Conservation (phyloP, 2,113 vertebrate genomes). For the Elaphurus davidianus region DNA sequence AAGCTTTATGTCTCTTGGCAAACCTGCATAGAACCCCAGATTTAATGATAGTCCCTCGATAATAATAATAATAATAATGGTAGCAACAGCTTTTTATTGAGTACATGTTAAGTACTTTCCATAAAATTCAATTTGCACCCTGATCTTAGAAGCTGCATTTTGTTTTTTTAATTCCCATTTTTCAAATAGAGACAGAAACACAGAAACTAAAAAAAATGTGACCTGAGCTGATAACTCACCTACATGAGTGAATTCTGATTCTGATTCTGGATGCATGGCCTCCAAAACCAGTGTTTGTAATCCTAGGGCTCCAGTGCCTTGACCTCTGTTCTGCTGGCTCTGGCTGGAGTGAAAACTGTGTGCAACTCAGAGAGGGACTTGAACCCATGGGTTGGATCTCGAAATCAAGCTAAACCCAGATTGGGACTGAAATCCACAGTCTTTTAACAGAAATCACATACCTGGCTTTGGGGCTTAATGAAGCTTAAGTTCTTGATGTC, state of each 20-base stretch:
- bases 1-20: neutral
- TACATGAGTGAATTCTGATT: neutral
- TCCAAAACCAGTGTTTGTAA: neutral
- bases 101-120: neutral
- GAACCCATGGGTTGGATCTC: neutral
- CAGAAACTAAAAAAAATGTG: neutral
- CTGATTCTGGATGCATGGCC: neutral
- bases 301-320: neutral
- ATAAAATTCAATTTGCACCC: neutral
- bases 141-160: neutral
- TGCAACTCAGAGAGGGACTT: neutral
- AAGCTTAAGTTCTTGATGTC: neutral
- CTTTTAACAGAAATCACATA: neutral
- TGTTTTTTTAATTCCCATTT: neutral
- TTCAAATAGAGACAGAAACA: neutral
- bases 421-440: neutral
- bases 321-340: accelerated
- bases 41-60: neutral
- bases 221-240: neutral
- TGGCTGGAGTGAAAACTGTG: neutral
- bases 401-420: neutral
- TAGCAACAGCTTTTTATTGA: neutral
- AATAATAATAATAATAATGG: neutral
- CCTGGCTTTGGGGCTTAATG: neutral
- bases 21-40: neutral